Evolutionary conservation across 2,113 vertebrate genomes (phyloP), one percentile per base, ranked within the genome.

Genomic region (Uria aalge): DNA sequence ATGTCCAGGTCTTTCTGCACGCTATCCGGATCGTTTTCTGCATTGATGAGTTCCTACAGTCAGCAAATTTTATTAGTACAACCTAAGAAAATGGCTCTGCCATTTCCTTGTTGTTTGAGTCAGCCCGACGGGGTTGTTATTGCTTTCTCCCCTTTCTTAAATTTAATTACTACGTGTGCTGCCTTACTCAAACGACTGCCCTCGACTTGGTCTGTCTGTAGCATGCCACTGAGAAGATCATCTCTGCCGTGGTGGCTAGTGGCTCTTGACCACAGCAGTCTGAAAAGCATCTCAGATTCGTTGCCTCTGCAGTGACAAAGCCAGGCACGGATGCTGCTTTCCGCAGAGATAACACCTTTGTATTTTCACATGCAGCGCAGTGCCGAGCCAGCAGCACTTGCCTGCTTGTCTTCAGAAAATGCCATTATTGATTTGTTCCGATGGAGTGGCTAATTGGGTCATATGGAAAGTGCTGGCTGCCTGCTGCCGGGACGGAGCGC

Each of bases 361-460:
- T 86, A 18, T 67, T 56, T 36, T 10, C 60, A 5, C 75, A 40
- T 8, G 50, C 64, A 6, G 45, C 11, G 2, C 76, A 23, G 34
- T 68, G 83, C 96, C 34, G 11, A 94, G 96, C 92, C 92, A 73
- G 95, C 87, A 94, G 91, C 85, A 2, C 68, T 95, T 64, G 81
- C 94, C 91, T 83, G 91, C 91, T 68, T 15, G 50, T 96, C 89
- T 96, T 57, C 75, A 74, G 92, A 90, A 84, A 60, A 86, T 93
- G 96, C 94, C 95, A 86, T 94, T 91, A 92, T 91, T 62, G 83
- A 94, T 98, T 97, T 80, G 92, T 97, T 97, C 96, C 72, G 1
- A 96, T 8, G 81, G 66, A 91, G 75, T 97, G 97, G 73, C 86
- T 97, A 97, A 98, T 97, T 97, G 96, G 96, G 97, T 97, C 97